A percentile compares a stretch with the other conserved stretches of the same genome.
Evolutionary conservation across 2,113 vertebrate genomes (phyloP).

Genomic region (Aldabrachelys gigantea): DNA sequence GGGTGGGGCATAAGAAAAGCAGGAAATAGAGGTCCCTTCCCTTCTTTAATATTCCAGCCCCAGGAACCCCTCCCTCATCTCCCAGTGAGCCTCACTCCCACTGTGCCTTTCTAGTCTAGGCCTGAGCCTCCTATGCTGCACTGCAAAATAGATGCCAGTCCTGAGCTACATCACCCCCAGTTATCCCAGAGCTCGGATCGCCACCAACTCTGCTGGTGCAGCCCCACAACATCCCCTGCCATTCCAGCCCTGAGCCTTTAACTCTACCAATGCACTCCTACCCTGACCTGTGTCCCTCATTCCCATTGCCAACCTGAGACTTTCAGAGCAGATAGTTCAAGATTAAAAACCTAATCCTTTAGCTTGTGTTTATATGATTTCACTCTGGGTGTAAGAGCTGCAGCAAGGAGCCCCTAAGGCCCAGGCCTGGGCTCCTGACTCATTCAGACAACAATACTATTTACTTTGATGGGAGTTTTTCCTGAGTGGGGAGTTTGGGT

Average conservation of each 20-base stretch:
- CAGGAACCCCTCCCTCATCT: rapidly evolving
- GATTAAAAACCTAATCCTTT: neutral
- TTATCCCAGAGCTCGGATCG: neutral
- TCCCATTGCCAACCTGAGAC: neutral
- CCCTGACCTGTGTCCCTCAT: neutral
- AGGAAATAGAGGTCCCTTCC: neutral
- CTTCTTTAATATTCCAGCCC: neutral
- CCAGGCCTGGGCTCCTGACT: neutral
- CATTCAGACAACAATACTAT: rapidly evolving
- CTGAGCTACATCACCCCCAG: neutral
- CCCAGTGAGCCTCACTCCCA: rapidly evolving
- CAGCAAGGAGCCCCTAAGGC: neutral
- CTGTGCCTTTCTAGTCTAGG: neutral
- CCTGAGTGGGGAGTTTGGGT: neutral
- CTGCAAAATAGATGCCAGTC: neutral
- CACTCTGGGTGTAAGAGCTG: neutral
- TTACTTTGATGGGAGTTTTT: neutral
- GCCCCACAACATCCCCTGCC: neutral
- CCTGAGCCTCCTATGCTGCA: neutral
- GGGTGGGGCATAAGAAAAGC: neutral
- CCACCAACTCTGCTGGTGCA: neutral
- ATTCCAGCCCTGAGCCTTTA: neutral
- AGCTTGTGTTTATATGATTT: neutral
- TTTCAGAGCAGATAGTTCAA: neutral
- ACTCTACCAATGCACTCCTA: neutral